Base-by-base conservation (phyloP, 1,140 invertebrate genomes). In the Sycobia sp. region DNA sequence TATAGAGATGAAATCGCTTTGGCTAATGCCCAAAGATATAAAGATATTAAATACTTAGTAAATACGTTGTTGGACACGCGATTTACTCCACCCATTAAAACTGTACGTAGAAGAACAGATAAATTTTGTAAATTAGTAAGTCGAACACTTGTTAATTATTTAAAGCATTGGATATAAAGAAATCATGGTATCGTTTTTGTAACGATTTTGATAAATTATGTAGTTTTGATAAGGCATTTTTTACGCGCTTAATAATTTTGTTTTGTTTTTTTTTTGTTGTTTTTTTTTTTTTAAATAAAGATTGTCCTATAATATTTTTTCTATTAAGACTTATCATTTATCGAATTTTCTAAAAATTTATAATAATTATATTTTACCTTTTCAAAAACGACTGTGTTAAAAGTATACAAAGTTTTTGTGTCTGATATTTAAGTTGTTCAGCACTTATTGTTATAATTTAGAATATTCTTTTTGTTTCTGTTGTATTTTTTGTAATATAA, bases 21-120 rank as follows among this genome's bases (percentile, higher is more conserved):
- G 25, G 58, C 25, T 10, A 38, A 13, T 18, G 53, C 10, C 1
- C 27, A 47, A 10, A 47, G 18, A n/a, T 39, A 63, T 57, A 34
- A 56, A 62, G 1, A 38, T 16, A 58, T 64, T 23, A 67, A 44
- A 65, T 44, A 43, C n/a, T 14, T 54, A 29, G 44, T 72, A 18
- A 41, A 43, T 14, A 53, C 41, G 32, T 53, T 72, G 13, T 23
- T 72, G 8, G 38, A 61, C 29, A 65, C 51, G 3, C 34, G 59
- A 32, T 72, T 72, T 61, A 58, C 62, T 61, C 71, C 71, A 23
- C 49, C 65, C 9, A 67, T 69, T 1, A 64, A 36, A 66, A 13
- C 63, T 4, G 7, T 32, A 1, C 39, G 36, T 14, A 41, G 29
- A 29, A 47, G 53, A 53, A 20, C 38, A 55, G 56, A 61, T 23